Conservation (phyloP, 2,888 invertebrate genomes). For the Quadroppia sp. region DNA sequence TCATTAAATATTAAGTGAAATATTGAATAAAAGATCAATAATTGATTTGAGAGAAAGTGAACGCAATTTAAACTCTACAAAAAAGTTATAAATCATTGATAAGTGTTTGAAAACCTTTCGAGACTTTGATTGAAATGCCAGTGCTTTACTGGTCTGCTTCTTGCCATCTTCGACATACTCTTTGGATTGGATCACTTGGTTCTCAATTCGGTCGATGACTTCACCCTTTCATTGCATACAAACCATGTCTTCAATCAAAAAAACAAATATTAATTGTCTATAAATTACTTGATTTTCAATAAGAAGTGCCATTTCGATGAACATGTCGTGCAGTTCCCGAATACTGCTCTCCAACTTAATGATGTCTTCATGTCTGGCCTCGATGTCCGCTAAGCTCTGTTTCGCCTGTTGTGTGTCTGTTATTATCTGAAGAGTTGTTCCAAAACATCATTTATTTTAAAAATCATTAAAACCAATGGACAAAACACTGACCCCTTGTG, state of each 20-base stretch:
- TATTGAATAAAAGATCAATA: too few species aligned
- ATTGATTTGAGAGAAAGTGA: too few species aligned
- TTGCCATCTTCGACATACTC: constrained; percentile 59
- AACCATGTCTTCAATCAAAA: neutral
- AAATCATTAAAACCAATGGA: neutral
- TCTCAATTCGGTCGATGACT: constrained; percentile 60
- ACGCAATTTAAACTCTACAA: too few species aligned
- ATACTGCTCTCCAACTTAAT: constrained; percentile 99
- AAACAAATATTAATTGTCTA: neutral
- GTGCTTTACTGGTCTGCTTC: constrained; percentile 59
- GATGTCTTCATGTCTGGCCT: constrained; percentile 98
- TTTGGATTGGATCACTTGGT: constrained; percentile 59
- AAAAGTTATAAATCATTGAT: neutral
- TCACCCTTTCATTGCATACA: constrained; percentile 55
- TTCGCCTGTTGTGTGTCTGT: constrained; percentile 99
- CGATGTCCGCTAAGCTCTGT: constrained; percentile 98
- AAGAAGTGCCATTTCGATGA: constrained; percentile 99
- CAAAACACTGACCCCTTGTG: constrained; percentile 60
- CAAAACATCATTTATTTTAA: constrained; percentile 31
- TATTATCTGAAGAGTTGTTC: constrained; percentile 70
- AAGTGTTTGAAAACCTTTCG: constrained; percentile 46
- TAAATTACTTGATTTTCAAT: constrained; percentile 64
- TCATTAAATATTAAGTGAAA: neutral
- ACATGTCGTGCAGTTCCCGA: constrained; percentile 99
- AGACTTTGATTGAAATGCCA: constrained; percentile 59